Percentiles rank a stretch among this genome's conserved stretches.
Conservation (phyloP, 2,113 vertebrate genomes). For the Percopsis transmontana region DNA sequence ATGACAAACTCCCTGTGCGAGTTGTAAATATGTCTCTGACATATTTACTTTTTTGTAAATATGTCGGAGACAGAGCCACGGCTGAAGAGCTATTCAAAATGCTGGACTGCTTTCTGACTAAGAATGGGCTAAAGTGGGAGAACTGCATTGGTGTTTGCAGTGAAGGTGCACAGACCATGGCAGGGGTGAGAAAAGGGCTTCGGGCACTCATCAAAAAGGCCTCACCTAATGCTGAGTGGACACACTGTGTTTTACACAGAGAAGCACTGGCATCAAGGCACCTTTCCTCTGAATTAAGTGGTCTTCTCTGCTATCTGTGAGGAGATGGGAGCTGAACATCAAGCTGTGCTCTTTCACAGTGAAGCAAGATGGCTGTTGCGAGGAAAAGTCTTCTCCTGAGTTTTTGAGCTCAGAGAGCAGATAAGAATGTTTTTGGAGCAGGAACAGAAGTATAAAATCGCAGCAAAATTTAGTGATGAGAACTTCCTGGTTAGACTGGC, state of each 20-base stretch:
- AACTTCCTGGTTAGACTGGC: not conserved
- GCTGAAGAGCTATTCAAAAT: not conserved
- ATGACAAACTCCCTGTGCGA: slow-evolving; percentile 27
- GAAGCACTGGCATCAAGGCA: slow-evolving; percentile 8
- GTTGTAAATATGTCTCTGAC: slow-evolving; percentile 32
- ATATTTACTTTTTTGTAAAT: slow-evolving; percentile 32
- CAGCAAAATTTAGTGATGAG: slow-evolving; percentile 7
- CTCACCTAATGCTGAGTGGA: too few relatives aligned
- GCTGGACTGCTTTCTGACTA: too few relatives aligned
- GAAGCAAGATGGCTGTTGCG: slow-evolving; percentile 31
- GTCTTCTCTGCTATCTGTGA: too few relatives aligned
- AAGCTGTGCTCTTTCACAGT: too few relatives aligned
- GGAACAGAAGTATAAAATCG: slow-evolving; percentile 3
- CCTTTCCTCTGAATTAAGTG: slow-evolving; percentile 3
- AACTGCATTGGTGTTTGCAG: too few relatives aligned
- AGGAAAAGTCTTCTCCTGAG: slow-evolving; percentile 47
- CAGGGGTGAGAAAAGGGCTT: too few relatives aligned
- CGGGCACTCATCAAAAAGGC: too few relatives aligned
- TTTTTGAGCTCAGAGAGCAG: slow-evolving; percentile 38
- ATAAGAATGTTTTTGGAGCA: slow-evolving; percentile 30
- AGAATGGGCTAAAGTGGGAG: too few relatives aligned
- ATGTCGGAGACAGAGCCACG: slow-evolving; percentile 27
- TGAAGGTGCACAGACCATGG: too few relatives aligned
- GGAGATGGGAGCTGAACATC: too few relatives aligned
- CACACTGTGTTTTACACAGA: slow-evolving; percentile 14